Evolutionary conservation across 37 sponge, comb jelly and placozoan genomes (phyloP), one percentile per base, ranked within the genome.

Genomic region (Eunapius fragilis): DNA sequence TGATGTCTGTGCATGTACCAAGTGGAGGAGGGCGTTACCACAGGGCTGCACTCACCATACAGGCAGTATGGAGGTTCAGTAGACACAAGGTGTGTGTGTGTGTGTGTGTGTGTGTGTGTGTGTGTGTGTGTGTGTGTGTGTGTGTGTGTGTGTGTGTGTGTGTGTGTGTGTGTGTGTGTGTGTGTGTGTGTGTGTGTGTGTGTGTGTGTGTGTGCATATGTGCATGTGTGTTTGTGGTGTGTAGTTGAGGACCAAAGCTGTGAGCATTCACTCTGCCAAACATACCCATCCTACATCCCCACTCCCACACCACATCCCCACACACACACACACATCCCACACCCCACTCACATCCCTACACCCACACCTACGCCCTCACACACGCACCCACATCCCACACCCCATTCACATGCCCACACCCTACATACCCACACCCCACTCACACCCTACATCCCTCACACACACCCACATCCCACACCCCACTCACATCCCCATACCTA

Each of bases 21-120:
- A 83, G 94, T 25, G 78, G 81, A 0, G 93, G 90, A 19, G 96
- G 96, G 9, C 37, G 0, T 0, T 84, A 87, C 67, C 91, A 95
- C 83, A 73, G 93, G 79, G 91, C 96, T 23, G 94, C 96, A 35
- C 23, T 32, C 68, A 88, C 88, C 77, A 90, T 95, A 49, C 96
- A 95, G 37, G 84, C 88, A 68, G 87, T 79, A 37, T 93, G 91
- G 89, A 87, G 71, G 69, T 81, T 71, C 58, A 41, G 77, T 34
- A 49, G 82, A 41, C 71, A 86, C 49, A 86, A 81, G 77, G 91
- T 91, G 30, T 78, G 49, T 78, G 49, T 30, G 28, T 58, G 58
- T 45, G 47, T 45, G 9, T 45, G 9, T 45, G 47, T 45, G 47
- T 37, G 9, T 9, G 9, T 49, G 17, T 9, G 48, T 75, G 3